Conservation (phyloP, 2,797 vertebrate genomes). For the Linurgus olivaceus region DNA sequence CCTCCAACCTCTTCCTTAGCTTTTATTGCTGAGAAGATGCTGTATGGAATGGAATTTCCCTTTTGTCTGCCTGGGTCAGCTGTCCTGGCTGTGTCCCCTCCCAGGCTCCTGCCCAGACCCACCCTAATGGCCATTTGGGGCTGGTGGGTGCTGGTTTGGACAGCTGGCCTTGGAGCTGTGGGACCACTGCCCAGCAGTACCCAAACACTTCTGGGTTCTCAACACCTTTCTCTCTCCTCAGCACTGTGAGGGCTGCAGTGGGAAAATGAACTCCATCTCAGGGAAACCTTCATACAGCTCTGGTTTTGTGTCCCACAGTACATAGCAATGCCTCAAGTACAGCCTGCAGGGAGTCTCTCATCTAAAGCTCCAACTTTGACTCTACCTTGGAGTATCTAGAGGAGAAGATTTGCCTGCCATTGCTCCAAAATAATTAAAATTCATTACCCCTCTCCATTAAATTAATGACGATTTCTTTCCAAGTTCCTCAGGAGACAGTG, state of each 20-base stretch:
- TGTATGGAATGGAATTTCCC: not conserved
- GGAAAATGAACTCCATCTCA: not conserved
- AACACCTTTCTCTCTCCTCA: not conserved
- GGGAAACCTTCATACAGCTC: not conserved
- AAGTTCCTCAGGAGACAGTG: not conserved
- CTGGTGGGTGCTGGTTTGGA: not conserved
- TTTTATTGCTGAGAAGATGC: not conserved
- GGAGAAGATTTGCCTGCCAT: not conserved
- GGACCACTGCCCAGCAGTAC: not conserved
- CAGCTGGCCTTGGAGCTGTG: not conserved
- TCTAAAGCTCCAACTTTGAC: not conserved
- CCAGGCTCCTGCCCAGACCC: not conserved
- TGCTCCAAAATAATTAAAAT: not conserved
- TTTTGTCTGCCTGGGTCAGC: not conserved
- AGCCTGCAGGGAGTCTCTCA: not conserved
- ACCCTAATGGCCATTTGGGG: not conserved
- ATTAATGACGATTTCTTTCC: not conserved
- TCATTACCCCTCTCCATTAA: not conserved
- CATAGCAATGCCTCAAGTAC: not conserved
- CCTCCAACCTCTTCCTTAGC: not conserved
- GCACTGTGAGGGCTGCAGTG: accelerated
- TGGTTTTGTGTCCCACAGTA: not conserved
- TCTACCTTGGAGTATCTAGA: not conserved
- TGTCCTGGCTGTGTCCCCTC: not conserved
- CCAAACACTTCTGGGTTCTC: not conserved